phyloP scores from a whole-genome alignment of 2,888 invertebrate genomes.

The Incurvaria masculella region DNA sequence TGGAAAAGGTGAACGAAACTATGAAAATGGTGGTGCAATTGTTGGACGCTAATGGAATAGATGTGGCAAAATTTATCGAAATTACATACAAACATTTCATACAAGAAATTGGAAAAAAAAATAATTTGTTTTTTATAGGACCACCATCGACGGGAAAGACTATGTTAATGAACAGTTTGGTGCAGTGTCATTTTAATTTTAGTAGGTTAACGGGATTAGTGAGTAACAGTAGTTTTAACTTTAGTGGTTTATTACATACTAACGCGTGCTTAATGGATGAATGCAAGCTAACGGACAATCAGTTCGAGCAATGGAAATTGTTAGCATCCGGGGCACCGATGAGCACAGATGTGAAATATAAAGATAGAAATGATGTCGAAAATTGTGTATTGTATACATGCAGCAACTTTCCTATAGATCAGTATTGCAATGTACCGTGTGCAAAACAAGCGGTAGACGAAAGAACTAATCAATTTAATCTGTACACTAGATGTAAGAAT shows the following conservation, averaged over 20 bases:
- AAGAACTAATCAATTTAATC: neutral
- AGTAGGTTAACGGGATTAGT: conserved; percentile 18
- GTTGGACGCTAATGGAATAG: too few species aligned
- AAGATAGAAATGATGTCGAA: conserved; percentile 3
- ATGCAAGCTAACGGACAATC: conserved; percentile 22
- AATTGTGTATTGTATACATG: conserved; percentile 4
- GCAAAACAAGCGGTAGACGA: neutral
- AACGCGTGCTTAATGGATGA: conserved; percentile 24
- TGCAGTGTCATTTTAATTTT: conserved; percentile 16
- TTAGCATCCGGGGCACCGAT: conserved; percentile 14
- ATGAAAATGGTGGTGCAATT: too few species aligned
- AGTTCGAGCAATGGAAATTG: conserved; percentile 24
- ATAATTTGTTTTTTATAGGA: conserved; percentile 9
- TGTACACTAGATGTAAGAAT: neutral
- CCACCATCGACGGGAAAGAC: conserved; percentile 8
- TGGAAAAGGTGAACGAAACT: too few species aligned
- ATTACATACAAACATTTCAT: conserved; percentile 4
- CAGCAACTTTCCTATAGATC: conserved; percentile 8
- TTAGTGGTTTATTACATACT: conserved; percentile 14
- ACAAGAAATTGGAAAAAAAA: conserved; percentile 4
- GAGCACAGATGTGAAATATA: conserved; percentile 13
- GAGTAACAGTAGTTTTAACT: conserved; percentile 19
- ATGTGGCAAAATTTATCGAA: neutral
- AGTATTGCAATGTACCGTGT: too few species aligned
- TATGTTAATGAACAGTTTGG: conserved; percentile 8